Evolutionary conservation across 2,113 vertebrate species (phyloP), one percentile per base, ranked within the genome.

Genomic region (Alouatta palliata): DNA sequence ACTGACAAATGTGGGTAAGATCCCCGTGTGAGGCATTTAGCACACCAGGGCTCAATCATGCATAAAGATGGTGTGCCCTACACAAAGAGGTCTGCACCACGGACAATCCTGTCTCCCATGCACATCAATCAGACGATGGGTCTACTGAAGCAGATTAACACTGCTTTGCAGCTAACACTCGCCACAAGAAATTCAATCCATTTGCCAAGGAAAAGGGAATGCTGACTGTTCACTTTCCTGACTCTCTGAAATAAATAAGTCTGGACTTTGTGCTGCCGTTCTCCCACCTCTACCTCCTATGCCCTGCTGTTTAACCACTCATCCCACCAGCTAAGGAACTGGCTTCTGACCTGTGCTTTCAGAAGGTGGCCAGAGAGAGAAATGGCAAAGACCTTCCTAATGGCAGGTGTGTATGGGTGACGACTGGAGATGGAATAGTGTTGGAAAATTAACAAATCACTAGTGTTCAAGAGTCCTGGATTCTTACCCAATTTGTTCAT

Each of bases 211-310:
- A 75, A 61, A 32, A 89, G 21, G 20, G 23, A 66, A 49, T 68
- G n/a, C 23, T 79, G 43, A 90, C 58, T 58, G 11, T 49, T 75
- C n/a, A 45, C 68, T 80, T 91, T 82, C 70, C 49, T 79, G 61
- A 30, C 68, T 96, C 76, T 77, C 35, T 30, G 58, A 87, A 87
- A 91, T n/a, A 84, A 77, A 35, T 54, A 75, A 64, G 43, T 86
- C 56, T 84, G 70, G 21, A 43, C 94, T 93, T 58, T 79, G 49
- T 25, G 54, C 30, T 61, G 27, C 37, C 37, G 20, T 64, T 90
- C 37, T 61, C 56, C 68, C 35, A 56, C 37, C 56, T 56, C n/a
- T 6, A 49, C 54, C 11, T 37, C 73, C 54, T 45, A 8, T 23
- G n/a, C 19, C 68, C 5, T 7, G 4, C 40, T 3, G 0, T 58